These are phyloP conservation scores for Tachina fera DNA, from an alignment of 2,888 invertebrate species.

Conservation along the genomic window DNA sequence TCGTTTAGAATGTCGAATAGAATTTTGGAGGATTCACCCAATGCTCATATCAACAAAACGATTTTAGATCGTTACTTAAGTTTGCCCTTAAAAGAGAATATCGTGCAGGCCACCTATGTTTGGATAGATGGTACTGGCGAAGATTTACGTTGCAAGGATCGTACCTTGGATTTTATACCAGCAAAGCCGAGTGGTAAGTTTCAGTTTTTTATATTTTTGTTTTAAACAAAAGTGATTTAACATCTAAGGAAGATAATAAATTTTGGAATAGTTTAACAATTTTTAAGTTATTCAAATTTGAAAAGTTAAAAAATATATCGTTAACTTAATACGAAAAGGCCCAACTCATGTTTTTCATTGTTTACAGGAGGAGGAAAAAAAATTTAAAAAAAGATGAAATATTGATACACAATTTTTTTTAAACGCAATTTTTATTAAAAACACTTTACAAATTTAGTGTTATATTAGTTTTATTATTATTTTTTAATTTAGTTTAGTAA, in stretches of 20 bases:
- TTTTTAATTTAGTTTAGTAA: neutral
- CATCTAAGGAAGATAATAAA: neutral
- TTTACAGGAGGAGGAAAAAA: too few relatives aligned
- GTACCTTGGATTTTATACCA: constrained; percentile 93
- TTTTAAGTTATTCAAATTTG: too few relatives aligned
- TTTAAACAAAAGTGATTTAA: neutral
- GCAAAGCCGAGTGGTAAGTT: constrained; percentile 88
- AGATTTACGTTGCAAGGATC: constrained; percentile 92
- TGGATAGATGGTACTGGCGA: constrained; percentile 98
- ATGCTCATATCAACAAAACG: constrained; percentile 91
- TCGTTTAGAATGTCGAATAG: constrained; percentile 79
- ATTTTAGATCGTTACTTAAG: constrained; percentile 89
- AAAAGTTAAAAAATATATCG: too few relatives aligned
- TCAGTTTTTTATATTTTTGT: neutral
- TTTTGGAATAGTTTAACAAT: neutral
- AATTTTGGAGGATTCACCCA: constrained; percentile 89
- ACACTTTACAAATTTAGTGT: too few relatives aligned
- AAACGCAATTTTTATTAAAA: too few relatives aligned
- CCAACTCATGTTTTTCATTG: too few relatives aligned
- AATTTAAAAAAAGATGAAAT: too few relatives aligned
- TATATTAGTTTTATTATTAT: too few relatives aligned
- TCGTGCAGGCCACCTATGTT: constrained; percentile 93
- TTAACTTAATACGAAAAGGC: too few relatives aligned
- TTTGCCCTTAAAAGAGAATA: constrained; percentile 90
- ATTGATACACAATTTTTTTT: too few relatives aligned